These are phyloP conservation scores for Toxonevra muliebris DNA, from an alignment of 2,888 invertebrate genomes.

Conservation along the genomic window DNA sequence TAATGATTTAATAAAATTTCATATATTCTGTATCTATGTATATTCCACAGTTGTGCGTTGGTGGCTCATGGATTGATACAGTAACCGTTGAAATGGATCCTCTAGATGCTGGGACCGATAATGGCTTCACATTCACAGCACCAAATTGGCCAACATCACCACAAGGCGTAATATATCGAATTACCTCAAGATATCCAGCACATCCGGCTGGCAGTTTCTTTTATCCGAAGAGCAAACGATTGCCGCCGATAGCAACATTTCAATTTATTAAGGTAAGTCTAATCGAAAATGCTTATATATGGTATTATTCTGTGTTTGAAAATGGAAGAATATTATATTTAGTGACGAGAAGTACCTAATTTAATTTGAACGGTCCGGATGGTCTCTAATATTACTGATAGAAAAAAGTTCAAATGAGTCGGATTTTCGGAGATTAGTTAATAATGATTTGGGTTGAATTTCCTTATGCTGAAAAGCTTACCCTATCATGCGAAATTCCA, in stretches of 20 bases:
- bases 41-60: conserved; percentile 79
- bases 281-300: not conserved
- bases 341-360: too few relatives aligned
- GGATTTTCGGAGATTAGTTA: too few relatives aligned
- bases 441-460: too few relatives aligned
- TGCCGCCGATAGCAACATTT: conserved; percentile 90
- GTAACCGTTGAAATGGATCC: conserved; percentile 92
- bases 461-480: too few relatives aligned
- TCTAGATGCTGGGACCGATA: conserved; percentile 92
- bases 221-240: conserved; percentile 86
- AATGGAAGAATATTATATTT: conserved; percentile 20
- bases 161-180: conserved; percentile 86
- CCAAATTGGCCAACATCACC: conserved; percentile 95
- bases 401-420: too few relatives aligned
- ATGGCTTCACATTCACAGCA: conserved; percentile 96
- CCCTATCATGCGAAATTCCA: too few relatives aligned
- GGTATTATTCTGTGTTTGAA: conserved; percentile 26
- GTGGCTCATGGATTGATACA: conserved; percentile 91
- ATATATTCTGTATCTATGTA: too few relatives aligned
- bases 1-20: too few relatives aligned
- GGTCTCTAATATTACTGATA: too few relatives aligned
- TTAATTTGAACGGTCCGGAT: too few relatives aligned
- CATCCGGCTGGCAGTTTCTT: conserved; percentile 95
- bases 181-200: conserved; percentile 87
- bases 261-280: conserved; percentile 87